Evolutionary conservation across 2,888 invertebrate genomes (phyloP).

Genomic region (Lycocerus yunnanus): DNA sequence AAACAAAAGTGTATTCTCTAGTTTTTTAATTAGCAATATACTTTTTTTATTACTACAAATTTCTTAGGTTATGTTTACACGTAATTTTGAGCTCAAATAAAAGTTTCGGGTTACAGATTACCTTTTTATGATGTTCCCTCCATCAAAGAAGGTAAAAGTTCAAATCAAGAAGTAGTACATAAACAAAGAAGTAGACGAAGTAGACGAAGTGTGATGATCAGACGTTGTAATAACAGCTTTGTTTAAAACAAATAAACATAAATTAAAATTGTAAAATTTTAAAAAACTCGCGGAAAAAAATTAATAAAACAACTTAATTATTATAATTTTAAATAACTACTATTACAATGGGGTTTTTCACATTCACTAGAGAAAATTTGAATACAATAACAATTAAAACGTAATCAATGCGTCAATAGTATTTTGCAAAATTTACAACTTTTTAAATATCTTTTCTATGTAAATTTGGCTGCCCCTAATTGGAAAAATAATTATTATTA

Average conservation of each 20-base stretch:
- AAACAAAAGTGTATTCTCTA: background rate
- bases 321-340: background rate
- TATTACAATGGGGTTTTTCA: background rate
- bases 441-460: no score
- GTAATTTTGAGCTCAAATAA: background rate
- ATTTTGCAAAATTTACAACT: no score
- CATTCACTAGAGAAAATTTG: background rate
- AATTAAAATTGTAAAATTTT: background rate
- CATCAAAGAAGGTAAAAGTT: background rate
- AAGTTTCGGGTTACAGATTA: no score
- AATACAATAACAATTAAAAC: background rate
- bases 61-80: no score
- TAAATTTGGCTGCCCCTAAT: no score
- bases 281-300: background rate
- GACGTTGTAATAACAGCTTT: background rate
- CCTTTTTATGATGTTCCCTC: background rate
- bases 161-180: no score
- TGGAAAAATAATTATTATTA: no score
- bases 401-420: background rate
- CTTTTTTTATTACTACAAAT: no score
- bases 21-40: background rate
- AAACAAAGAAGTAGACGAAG: no score
- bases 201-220: background rate
- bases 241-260: background rate
- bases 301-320: background rate